A percentile compares a stretch with the other conserved stretches of the same genome.
Conservation (phyloP, 2,797 vertebrate species). For the Philypnodon macrostomus region DNA sequence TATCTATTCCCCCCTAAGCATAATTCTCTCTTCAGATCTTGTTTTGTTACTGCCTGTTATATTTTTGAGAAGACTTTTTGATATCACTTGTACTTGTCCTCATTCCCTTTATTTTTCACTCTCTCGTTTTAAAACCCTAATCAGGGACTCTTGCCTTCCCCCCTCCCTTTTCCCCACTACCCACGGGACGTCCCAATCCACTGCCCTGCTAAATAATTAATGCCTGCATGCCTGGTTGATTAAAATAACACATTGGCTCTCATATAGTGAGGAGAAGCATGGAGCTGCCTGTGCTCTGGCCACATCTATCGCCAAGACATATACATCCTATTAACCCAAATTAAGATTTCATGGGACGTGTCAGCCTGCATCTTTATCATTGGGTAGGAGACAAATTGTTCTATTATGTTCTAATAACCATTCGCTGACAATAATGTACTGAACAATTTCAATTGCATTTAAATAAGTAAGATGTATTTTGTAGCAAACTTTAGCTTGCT, state of each 20-base stretch:
- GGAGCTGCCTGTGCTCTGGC: conserved; percentile 24
- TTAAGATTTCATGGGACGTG: conserved; percentile 45
- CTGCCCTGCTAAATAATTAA: conserved; percentile 74
- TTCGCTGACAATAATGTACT: background rate
- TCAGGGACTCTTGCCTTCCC: conserved; percentile 40
- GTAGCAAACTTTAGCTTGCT: no score
- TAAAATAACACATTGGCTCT: conserved; percentile 71
- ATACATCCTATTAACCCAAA: conserved; percentile 49
- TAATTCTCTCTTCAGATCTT: no score
- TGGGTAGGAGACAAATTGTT: background rate
- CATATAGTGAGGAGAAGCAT: conserved; percentile 54
- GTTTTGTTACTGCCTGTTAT: no score
- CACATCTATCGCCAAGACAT: conserved; percentile 33
- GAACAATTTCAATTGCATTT: conserved; percentile 1
- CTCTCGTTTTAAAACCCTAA: conserved; percentile 37
- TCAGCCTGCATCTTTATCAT: conserved; percentile 10
- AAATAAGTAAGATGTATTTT: background rate
- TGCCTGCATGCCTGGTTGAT: conserved; percentile 64
- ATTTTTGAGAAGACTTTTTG: no score
- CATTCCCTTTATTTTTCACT: conserved; percentile 15
- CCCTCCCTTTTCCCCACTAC: conserved; percentile 32
- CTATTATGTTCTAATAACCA: conserved; percentile 1
- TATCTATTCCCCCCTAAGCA: no score
- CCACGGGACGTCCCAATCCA: conserved; percentile 59
- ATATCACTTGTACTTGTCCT: no score